Evolutionary conservation across 2,113 vertebrate genomes (phyloP).

Genomic region (Chaetodon auriga): DNA sequence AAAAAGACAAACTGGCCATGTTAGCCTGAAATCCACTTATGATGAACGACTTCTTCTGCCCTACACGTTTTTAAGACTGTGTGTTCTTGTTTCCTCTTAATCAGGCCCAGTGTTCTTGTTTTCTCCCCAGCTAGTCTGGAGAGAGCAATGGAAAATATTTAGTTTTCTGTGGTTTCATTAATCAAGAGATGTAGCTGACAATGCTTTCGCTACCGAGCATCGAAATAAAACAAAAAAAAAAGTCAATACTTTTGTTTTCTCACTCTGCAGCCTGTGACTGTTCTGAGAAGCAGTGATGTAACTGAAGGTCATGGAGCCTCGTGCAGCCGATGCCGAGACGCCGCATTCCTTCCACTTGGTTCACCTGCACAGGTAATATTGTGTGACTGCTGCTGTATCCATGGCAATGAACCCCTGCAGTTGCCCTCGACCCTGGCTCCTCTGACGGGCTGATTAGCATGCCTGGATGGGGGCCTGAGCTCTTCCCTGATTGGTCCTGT

Average conservation of each 20-base stretch:
- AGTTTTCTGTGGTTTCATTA: not conserved
- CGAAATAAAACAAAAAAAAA: not conserved
- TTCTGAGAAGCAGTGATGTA: constrained; percentile 13
- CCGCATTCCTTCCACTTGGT: constrained; percentile 61
- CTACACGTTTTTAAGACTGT: constrained; percentile 24
- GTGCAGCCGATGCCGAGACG: constrained; percentile 18
- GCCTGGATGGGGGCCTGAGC: constrained; percentile 62
- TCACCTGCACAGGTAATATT: constrained; percentile 80
- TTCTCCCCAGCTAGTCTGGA: not conserved
- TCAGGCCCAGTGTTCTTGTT: constrained; percentile 3
- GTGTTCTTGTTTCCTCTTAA: not conserved
- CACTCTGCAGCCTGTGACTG: constrained; percentile 23
- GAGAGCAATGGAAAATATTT: not conserved
- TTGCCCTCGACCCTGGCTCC: constrained; percentile 56
- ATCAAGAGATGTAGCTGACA: not conserved
- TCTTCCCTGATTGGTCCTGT: constrained; percentile 70
- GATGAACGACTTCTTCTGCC: constrained; percentile 26
- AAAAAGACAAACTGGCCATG: constrained; percentile 50
- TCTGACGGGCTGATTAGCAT: constrained; percentile 67
- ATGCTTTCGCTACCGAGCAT: not conserved
- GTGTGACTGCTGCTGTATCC: constrained; percentile 66
- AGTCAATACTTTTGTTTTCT: not conserved
- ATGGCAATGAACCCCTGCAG: constrained; percentile 71
- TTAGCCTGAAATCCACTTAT: constrained; percentile 50
- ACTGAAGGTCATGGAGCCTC: constrained; percentile 50